Evolutionary conservation across 1,140 invertebrate genomes (phyloP), one percentile per base, ranked within the genome.

Genomic region (Hylaeus anthracinus): DNA sequence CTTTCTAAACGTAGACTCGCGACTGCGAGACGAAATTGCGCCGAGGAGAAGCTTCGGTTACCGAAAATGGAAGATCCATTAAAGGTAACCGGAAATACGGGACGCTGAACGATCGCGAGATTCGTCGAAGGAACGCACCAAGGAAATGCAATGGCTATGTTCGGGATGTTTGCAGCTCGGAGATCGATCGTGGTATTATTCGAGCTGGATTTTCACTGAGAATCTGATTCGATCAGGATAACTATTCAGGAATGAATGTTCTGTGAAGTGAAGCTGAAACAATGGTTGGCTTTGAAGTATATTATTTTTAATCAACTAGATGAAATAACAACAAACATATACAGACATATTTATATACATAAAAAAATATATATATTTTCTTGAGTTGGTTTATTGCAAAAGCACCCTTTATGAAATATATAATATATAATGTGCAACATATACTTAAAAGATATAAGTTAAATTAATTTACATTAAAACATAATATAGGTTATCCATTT

Each of bases 51-150:
- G 37, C 48, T 26, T 12, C 72, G 45, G 60, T 41, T 37, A n/a
- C 14, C 26, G 9, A 55, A 74, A 74, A 48, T n/a, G 51, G 43
- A 10, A 9, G 39, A 6, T 74, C 72, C 72, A 45, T 74, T 74
- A 74, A 55, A 65, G 45, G 61, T 74, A 74, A 74, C 72, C 37
- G 41, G 61, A 74, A 51, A 65, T 26, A 53, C 55, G 60, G 10
- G 26, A 51, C n/a, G n/a, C 14, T 26, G 15, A 64, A 64, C 15
- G 45, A 45, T 61, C 45, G 58, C 48, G 61, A 55, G 12, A 41
- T 64, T 53, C 43, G 26, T 65, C 72, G 61, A 65, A 26, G 48
- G 48, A 61, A 74, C 72, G 60, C 45, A 26, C 60, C 26, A 26
- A 26, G 43, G 70, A 60, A 60, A 60, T 6, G 39, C 43, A 48